These are phyloP conservation scores for Calameuta idolon DNA, from an alignment of 2,888 invertebrate species.

Conservation along the genomic window DNA sequence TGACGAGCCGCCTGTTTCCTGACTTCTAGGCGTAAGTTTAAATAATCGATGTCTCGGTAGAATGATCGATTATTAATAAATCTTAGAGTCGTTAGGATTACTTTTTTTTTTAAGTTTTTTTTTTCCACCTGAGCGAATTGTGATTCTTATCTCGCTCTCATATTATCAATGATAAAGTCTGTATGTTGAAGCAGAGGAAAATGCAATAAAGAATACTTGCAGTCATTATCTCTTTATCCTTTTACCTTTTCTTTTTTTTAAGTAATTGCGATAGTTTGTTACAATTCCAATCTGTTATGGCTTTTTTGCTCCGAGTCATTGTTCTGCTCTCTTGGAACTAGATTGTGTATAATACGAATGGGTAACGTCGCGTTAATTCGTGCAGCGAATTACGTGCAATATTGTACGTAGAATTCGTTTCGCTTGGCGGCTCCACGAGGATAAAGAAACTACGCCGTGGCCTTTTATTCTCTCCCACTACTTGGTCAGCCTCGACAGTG, in stretches of 20 bases:
- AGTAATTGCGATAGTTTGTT: not conserved
- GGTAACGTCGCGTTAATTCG: not conserved
- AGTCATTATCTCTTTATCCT: not conserved
- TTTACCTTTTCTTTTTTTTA: not conserved
- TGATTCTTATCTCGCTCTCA: not conserved
- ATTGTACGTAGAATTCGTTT: not conserved
- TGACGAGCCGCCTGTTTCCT: not conserved
- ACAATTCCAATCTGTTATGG: not conserved
- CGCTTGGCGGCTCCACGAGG: not conserved
- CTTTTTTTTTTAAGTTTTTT: not conserved
- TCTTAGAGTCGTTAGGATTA: not conserved
- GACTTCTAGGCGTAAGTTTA: not conserved
- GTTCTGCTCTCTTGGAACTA: not conserved
- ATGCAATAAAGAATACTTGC: not conserved
- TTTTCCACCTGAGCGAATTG: not conserved
- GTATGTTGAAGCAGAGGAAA: not conserved
- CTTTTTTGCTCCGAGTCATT: not conserved
- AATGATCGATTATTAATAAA: not conserved
- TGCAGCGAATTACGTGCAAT: not conserved
- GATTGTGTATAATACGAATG: not conserved
- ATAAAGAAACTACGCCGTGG: constrained; percentile 2
- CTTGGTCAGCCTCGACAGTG: not conserved
- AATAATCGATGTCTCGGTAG: not conserved
- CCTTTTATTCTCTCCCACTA: not conserved
- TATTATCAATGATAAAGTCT: not conserved